Conservation (phyloP, 2,797 vertebrate species). For the Platalea minor region DNA sequence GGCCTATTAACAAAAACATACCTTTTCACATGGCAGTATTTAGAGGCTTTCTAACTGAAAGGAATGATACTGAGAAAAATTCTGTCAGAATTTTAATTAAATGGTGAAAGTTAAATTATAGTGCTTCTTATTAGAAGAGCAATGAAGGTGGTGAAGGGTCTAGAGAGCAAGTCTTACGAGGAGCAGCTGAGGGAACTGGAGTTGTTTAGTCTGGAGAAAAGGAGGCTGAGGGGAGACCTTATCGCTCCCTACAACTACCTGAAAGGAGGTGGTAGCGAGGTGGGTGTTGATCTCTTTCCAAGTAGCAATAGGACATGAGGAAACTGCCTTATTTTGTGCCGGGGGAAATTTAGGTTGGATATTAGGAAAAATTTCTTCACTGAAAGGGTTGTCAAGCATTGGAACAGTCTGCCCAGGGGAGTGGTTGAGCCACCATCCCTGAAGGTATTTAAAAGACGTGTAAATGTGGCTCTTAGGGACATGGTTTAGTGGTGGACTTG, state of each 20-base stretch:
- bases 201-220: not conserved
- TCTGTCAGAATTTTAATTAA: not conserved
- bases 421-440: no score
- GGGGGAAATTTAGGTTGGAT: no score
- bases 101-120: not conserved
- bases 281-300: rapidly evolving
- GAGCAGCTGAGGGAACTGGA: rapidly evolving
- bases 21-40: not conserved
- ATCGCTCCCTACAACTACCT: rapidly evolving
- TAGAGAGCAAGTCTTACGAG: not conserved
- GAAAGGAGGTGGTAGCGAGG: rapidly evolving
- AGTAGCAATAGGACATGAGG: not conserved
- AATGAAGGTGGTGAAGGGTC: not conserved
- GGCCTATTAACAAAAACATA: not conserved
- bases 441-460: not conserved
- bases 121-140: not conserved
- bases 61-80: not conserved
- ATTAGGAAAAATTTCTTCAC: not conserved
- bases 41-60: not conserved
- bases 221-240: not conserved
- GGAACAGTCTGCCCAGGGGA: not conserved
- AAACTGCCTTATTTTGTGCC: no score
- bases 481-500: not conserved
- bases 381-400: rapidly evolving
- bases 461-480: rapidly evolving